Percentiles rank a stretch among this genome's conserved stretches.
Evolutionary conservation across 2,113 vertebrate species (phyloP).

Genomic region (Lepisosteus osseus): DNA sequence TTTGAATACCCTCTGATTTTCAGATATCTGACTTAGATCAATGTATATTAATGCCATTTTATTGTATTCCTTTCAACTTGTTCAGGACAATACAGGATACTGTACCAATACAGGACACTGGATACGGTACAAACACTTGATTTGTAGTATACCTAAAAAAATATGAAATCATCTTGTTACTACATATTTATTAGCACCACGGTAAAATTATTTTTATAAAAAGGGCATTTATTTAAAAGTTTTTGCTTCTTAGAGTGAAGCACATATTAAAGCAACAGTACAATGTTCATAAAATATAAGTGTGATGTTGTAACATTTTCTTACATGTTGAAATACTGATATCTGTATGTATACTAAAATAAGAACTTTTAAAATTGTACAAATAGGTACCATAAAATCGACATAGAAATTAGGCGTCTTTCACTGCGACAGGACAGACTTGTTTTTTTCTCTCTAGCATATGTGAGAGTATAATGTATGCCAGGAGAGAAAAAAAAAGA

Average conservation of each 20-base stretch:
- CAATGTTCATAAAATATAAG: constrained; percentile 99
- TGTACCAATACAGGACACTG: background rate
- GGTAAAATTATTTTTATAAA: constrained; percentile 68
- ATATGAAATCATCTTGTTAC: background rate
- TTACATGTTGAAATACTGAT: constrained; percentile 98
- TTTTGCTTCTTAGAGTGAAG: constrained; percentile 96
- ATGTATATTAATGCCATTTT: too few species aligned
- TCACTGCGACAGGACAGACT: constrained; percentile 87
- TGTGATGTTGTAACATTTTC: constrained; percentile 97
- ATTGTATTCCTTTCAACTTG: too few species aligned
- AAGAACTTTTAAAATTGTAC: constrained; percentile 99
- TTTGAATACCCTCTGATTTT: too few species aligned
- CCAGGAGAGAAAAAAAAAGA: constrained; percentile 43
- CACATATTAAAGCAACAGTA: constrained; percentile 99
- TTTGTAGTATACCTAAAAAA: background rate
- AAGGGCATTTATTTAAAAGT: constrained; percentile 95
- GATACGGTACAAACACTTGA: background rate
- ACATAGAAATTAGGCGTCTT: constrained; percentile 95
- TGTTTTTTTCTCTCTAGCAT: constrained; percentile 75
- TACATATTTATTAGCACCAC: constrained; percentile 24
- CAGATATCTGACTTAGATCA: too few species aligned
- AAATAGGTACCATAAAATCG: constrained; percentile 99
- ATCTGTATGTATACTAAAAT: constrained; percentile 99
- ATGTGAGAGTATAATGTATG: constrained; percentile 86
- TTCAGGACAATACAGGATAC: too few species aligned